Evolutionary conservation across 1,140 invertebrate species (phyloP), one percentile per base, ranked within the genome.

Genomic region (Neodiprion fabricii): DNA sequence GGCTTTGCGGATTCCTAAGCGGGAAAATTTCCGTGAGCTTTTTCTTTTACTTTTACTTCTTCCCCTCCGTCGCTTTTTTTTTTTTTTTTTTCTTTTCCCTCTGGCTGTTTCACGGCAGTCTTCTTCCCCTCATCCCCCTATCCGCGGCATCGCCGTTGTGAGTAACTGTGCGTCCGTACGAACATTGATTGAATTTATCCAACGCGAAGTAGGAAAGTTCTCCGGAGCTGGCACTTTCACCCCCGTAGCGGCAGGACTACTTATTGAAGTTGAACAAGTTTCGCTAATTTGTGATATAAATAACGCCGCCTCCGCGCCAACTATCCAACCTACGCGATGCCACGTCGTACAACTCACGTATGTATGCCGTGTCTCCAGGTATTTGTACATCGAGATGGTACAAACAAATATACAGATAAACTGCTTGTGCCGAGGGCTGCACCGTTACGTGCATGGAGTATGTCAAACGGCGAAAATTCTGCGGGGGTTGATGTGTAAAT

Each of bases 51-150:
- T 65, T 65, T 65, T 14, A 65, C 61, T 65, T 40, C 28, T 40
- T 40, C 28, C 65, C 7, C 66, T 70, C 75, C 67, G 49, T 77
- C 10, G 17, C 4, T 11, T 8, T 70, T 14, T 40, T 70, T 10
- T 23, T 17, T 48, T 0, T 11, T 0, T n/a, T 3, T 21, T 76
- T 73, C 71, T 75, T 66, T 66, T 70, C 68, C 69, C 67, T 48
- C 47, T 74, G 72, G 72, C 53, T 72, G 28, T 48, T 68, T 75
- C 68, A 74, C 72, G 23, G 70, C 74, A 23, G 12, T 40, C 21
- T 50, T 48, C 17, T 12, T 48, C 12, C 70, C 9, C 47, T 9
- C 40, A 40, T 3, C 28, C 28, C 28, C 49, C 12, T 40, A 23
- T 72, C 70, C 65, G 67, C 28, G 14, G 48, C 12, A 28, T 50